A percentile compares a stretch with the other conserved stretches of the same genome.
Evolutionary conservation across 1,140 invertebrate species (phyloP).

Genomic region (Apis mellifera): Amel_HAv3.1 CM009931.2:8777501-8778000

Average conservation of each 20-base stretch:
- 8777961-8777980: not conserved
- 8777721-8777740: constrained; percentile 4
- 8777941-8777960: not conserved
- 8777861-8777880: not conserved
- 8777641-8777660: constrained; percentile 31
- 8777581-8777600: constrained; percentile 5
- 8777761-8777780: constrained; percentile 16
- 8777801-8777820: not conserved
- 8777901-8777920: not conserved
- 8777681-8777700: not conserved
- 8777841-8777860: constrained; percentile 16
- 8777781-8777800: constrained; percentile 21
- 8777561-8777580: too few relatives aligned
- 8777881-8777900: not conserved
- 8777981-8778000: not conserved
- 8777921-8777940: not conserved
- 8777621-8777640: constrained; percentile 1
- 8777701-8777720: constrained; percentile 24
- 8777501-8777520: constrained; percentile 2
- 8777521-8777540: constrained; percentile 4
- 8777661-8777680: not conserved
- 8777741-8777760: not conserved
- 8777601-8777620: too few relatives aligned
- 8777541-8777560: not conserved
- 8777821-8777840: constrained; percentile 8